Evolutionary conservation across 2,888 invertebrate species (phyloP).

Genomic region (Aphidoletes aphidimyza): DNA sequence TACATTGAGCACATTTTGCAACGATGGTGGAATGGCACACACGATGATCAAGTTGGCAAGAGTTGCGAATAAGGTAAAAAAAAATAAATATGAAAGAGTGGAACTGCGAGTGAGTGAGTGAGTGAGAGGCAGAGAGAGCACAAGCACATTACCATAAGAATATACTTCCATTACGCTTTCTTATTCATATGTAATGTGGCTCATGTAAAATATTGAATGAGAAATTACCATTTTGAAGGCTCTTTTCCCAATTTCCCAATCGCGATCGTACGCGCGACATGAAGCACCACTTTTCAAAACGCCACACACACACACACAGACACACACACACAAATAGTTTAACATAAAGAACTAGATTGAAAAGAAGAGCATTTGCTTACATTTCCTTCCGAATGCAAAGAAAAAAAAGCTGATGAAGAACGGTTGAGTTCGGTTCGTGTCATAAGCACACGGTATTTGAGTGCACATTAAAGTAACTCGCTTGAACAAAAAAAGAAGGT

Average conservation of each 20-base stretch:
- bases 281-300: no score
- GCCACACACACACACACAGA: no score
- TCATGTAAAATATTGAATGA: conserved; percentile 26
- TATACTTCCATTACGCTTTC: conserved; percentile 16
- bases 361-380: background rate
- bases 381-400: background rate
- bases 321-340: background rate
- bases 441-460: background rate
- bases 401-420: no score
- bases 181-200: conserved; percentile 44
- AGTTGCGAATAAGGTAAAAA: background rate
- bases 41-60: background rate
- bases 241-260: conserved; percentile 39
- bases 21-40: background rate
- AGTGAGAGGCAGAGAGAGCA: no score
- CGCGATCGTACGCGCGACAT: background rate
- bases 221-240: conserved; percentile 47
- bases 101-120: no score
- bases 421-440: background rate
- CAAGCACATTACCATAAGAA: conserved; percentile 1
- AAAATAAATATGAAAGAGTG: no score
- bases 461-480: conserved; percentile 14
- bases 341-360: background rate
- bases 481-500: background rate
- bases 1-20: conserved; percentile 2